Percentiles rank a stretch among this genome's conserved stretches.
Conservation (phyloP, 1,140 invertebrate genomes). For the Zaprionus davidi region DNA sequence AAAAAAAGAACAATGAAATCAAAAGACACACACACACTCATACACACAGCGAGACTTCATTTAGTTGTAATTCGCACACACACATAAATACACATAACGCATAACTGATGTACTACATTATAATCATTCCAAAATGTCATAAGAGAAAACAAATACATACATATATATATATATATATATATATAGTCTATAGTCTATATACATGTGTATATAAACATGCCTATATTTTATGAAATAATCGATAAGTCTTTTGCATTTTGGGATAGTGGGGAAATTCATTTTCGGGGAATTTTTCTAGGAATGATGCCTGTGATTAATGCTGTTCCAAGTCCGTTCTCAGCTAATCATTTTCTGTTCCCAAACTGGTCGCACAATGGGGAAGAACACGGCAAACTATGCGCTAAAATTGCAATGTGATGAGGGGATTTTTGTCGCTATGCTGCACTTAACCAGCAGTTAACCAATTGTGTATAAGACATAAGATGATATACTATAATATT, state of each 20-base stretch:
- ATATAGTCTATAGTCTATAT: constrained; percentile 34
- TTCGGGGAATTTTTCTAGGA: constrained; percentile 1
- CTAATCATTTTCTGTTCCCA: background rate
- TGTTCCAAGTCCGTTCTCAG: constrained; percentile 2
- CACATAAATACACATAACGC: constrained; percentile 16
- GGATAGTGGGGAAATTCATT: background rate
- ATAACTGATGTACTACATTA: constrained; percentile 67
- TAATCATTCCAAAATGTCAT: constrained; percentile 80
- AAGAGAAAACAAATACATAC: constrained; percentile 44
- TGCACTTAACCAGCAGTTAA: background rate
- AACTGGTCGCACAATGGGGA: background rate
- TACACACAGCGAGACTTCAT: constrained; percentile 25
- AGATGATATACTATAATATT: background rate
- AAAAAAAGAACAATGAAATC: constrained; percentile 12
- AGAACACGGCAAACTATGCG: background rate
- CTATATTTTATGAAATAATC: constrained; percentile 56
- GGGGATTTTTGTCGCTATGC: background rate
- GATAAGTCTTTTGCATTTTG: constrained; percentile 3
- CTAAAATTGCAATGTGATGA: background rate
- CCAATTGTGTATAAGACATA: background rate
- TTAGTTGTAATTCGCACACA: constrained; percentile 41
- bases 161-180: constrained; percentile 45
- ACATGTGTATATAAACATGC: constrained; percentile 24
- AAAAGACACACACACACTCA: constrained; percentile 21
- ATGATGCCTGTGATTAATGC: background rate